Base-by-base conservation (phyloP, 2,797 vertebrate species). In the Hirundo rustica region DNA sequence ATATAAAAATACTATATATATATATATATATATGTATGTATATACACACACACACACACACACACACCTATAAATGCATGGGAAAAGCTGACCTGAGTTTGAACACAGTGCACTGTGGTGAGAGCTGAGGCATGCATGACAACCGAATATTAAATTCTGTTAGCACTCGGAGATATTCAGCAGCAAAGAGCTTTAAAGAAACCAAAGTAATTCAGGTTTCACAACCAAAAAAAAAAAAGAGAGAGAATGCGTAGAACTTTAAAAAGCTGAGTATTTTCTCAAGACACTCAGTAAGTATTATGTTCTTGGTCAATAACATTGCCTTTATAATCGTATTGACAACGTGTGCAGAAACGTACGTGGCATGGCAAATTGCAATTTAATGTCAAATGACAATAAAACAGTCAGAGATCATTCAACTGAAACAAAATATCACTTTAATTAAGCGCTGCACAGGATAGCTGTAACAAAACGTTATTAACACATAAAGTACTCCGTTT, bases 301-400 rank as follows among this genome's bases (percentile, higher is more conserved):
- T 88, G 85, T 81, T 96, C 85, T 90, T 96, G 68, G 85, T 95
- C 89, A 94, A 85, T 90, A 94, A 62, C 57, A 22, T 86, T 3
- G 16, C 87, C 66, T 95, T 97, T 96, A 83, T 93, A 90, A 77
- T 94, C 73, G 3, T 58, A 95, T 94, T 95, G 95, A 92, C 80
- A 92, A 85, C 0, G 19, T 94, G 87, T 85, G 66, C 91, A 88
- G 80, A 71, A 96, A 85, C 4, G 75, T 71, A 85, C 9, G 70
- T 92, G 92, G 81, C 87, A 76, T 20, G 65, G 85, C 66, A 88
- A 96, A 96, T 89, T 88, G 79, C 75, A 77, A 44, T 95, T 93
- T 96, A 80, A 95, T 90, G 89, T 96, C 96, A 94, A 92, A 92
- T 88, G 88, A 92, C 80, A 94, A 82, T 95, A 94, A 96, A 96